Percentiles rank a stretch among this genome's conserved stretches.
Evolutionary conservation across 2,888 invertebrate genomes (phyloP).

Genomic region (Tromatobia lineatoria): DNA sequence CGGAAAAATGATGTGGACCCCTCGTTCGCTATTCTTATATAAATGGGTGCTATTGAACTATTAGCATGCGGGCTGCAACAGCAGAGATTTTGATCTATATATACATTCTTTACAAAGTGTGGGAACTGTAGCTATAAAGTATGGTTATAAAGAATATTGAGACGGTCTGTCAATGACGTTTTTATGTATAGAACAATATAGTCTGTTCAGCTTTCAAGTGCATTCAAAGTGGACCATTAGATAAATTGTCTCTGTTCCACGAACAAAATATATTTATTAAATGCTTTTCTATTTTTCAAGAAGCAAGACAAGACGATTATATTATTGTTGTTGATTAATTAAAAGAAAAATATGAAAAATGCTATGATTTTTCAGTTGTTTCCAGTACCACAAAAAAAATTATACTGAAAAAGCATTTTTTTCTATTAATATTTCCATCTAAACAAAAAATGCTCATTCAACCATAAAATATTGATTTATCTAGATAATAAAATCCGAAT

Average conservation of each 20-base stretch:
- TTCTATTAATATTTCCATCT: no score
- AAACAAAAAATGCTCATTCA: no score
- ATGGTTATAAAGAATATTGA: constrained; percentile 19
- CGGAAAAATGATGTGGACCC: no score
- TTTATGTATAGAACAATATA: constrained; percentile 3
- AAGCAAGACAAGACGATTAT: no score
- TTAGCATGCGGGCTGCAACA: constrained; percentile 55
- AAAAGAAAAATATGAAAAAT: no score
- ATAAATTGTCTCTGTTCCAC: not conserved
- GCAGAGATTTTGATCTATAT: not conserved
- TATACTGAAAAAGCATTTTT: no score
- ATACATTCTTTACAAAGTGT: constrained; percentile 54
- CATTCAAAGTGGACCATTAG: not conserved
- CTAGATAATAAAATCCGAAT: no score
- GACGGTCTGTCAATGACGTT: constrained; percentile 40
- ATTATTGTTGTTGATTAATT: no score
- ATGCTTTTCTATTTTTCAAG: not conserved
- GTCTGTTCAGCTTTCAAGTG: not conserved
- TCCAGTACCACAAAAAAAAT: no score
- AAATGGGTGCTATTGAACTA: constrained; percentile 16
- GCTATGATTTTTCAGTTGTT: no score
- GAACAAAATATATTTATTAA: not conserved
- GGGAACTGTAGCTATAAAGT: constrained; percentile 31
- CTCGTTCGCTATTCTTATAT: constrained; percentile 54
- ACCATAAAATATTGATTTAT: no score